phyloP scores from a whole-genome alignment of 2,888 invertebrate genomes.

The Clistopyga incitator region DNA sequence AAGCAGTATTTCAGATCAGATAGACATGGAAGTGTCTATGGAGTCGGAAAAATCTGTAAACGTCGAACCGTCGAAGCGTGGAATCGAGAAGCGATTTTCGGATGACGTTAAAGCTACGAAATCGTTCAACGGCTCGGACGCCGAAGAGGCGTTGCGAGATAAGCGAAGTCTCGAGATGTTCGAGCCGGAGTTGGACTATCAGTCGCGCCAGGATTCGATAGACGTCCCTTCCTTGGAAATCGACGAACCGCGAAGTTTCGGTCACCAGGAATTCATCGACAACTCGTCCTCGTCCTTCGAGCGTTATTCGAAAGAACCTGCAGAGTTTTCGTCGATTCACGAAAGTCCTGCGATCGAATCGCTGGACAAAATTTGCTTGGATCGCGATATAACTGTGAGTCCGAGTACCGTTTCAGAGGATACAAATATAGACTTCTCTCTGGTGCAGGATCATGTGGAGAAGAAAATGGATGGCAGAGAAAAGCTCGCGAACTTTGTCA shows the following conservation, averaged over 20 bases:
- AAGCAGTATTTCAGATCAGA: conserved; percentile 80
- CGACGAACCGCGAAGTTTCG: conserved; percentile 73
- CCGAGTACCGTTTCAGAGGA: conserved; percentile 78
- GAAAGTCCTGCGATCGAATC: conserved; percentile 79
- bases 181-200: conserved; percentile 74
- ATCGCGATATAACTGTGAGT: conserved; percentile 77
- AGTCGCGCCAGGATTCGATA: conserved; percentile 78
- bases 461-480: conserved; percentile 5
- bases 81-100: conserved; percentile 73
- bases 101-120: conserved; percentile 7
- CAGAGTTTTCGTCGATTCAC: conserved; percentile 73
- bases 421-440: conserved; percentile 75
- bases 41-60: conserved; percentile 67
- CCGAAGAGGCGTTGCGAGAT: background rate
- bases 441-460: conserved; percentile 70
- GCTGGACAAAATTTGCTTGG: conserved; percentile 74
- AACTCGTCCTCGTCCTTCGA: conserved; percentile 33
- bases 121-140: conserved; percentile 41
- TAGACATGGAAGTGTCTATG: conserved; percentile 78
- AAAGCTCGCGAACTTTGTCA: conserved; percentile 41
- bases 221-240: conserved; percentile 79
- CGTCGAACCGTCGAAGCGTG: conserved; percentile 77
- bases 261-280: conserved; percentile 6
- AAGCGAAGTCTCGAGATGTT: conserved; percentile 76
- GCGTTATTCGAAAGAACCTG: conserved; percentile 61